Evolutionary conservation across 2,113 vertebrate species (phyloP).

Genomic region (Mesoclemmys tuberculata): DNA sequence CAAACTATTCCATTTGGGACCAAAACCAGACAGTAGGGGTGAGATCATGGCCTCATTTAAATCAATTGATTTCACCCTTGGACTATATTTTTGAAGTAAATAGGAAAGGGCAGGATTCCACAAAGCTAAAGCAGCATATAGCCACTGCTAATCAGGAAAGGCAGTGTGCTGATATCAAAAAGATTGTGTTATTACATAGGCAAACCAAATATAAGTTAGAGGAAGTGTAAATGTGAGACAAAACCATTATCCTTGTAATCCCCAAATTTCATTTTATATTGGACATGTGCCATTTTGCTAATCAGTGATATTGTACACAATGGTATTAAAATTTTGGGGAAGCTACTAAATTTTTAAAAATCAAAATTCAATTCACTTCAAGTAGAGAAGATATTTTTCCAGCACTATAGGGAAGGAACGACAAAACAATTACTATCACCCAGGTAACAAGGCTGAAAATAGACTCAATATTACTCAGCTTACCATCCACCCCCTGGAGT

Average conservation of each 20-base stretch:
- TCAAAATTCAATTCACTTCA: conserved; percentile 26
- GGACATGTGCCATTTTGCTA: not conserved
- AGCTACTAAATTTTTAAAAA: not conserved
- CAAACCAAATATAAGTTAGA: not conserved
- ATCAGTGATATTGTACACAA: not conserved
- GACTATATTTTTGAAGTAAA: not conserved
- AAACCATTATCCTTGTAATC: not conserved
- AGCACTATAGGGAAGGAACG: not conserved
- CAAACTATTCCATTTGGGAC: not conserved
- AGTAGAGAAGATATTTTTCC: not conserved
- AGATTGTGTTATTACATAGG: not conserved
- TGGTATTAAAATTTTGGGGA: not conserved
- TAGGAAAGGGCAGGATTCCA: not conserved
- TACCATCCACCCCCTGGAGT: conserved; percentile 1
- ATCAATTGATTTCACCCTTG: not conserved
- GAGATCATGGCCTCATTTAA: not conserved
- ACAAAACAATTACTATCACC: conserved; percentile 48
- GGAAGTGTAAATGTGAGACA: not conserved
- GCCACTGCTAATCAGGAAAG: not conserved
- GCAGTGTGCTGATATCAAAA: not conserved
- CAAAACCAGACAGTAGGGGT: not conserved
- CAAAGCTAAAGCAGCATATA: not conserved
- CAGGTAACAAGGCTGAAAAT: conserved; percentile 67
- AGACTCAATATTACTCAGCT: conserved; percentile 24
- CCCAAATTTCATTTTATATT: not conserved